Conservation (phyloP, 2,113 vertebrate genomes). For the Diadophis punctatus region DNA sequence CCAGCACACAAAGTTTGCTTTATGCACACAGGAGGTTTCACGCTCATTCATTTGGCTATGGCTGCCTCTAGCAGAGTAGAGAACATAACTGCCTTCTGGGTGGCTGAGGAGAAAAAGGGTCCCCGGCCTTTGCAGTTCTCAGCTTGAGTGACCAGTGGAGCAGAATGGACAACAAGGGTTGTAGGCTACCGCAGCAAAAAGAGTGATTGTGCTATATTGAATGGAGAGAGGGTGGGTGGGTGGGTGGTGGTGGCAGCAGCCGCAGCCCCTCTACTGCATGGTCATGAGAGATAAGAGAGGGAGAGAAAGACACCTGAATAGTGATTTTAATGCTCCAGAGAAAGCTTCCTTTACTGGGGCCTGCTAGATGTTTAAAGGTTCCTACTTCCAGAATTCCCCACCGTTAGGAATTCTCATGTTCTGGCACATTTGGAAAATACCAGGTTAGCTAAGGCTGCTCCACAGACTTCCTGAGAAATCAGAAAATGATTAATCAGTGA, state of each 20-base stretch:
- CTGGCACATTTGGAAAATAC: neutral
- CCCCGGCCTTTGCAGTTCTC: neutral
- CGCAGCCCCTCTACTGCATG: neutral
- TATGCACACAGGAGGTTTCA: neutral
- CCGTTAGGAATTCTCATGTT: neutral
- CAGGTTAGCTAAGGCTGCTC: neutral
- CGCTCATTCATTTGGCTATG: neutral
- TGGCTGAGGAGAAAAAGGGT: neutral
- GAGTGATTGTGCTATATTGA: neutral
- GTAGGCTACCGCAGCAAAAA: neutral
- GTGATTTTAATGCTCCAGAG: neutral
- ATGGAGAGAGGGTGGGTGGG: neutral
- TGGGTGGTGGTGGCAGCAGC: neutral
- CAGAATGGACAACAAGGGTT: neutral
- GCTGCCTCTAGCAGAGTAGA: constrained; percentile 7
- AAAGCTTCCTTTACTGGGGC: neutral
- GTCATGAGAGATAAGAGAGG: neutral
- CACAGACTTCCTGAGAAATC: neutral
- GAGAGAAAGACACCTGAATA: neutral
- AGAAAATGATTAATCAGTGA: neutral
- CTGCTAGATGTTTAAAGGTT: neutral
- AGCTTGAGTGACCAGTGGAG: neutral
- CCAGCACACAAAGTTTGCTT: neutral
- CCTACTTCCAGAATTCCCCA: neutral
- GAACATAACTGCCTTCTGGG: neutral